Conservation (phyloP, 2,113 vertebrate species). For the Puffinus mauretanicus region DNA sequence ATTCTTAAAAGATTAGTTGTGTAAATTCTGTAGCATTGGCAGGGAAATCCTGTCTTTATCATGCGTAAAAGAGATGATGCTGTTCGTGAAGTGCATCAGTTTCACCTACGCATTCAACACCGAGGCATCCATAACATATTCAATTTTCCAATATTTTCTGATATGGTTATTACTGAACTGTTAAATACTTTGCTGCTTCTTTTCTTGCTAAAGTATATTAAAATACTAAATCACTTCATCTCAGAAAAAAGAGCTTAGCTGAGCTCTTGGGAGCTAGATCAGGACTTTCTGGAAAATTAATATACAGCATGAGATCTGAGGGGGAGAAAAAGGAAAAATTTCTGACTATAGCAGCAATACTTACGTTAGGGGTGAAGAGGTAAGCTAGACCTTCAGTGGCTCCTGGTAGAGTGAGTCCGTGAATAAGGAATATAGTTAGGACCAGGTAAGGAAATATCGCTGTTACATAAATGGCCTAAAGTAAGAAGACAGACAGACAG, state of each 20-base stretch:
- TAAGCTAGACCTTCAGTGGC: slow-evolving; percentile 80
- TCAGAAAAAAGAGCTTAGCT: not conserved
- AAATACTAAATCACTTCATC: not conserved
- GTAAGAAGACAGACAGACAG: not conserved
- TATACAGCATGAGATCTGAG: not conserved
- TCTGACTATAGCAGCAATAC: not conserved
- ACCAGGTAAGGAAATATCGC: slow-evolving; percentile 87
- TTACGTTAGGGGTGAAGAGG: slow-evolving; percentile 89
- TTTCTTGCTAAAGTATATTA: not conserved
- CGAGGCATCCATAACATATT: not conserved
- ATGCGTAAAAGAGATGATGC: not conserved
- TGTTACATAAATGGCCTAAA: slow-evolving; percentile 88
- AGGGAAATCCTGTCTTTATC: not conserved
- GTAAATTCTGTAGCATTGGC: not conserved
- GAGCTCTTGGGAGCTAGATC: not conserved
- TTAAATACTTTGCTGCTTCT: not conserved
- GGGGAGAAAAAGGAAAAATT: not conserved
- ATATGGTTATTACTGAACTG: not conserved
- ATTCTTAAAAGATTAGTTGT: not conserved
- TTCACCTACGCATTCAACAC: not conserved
- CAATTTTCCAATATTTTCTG: not conserved
- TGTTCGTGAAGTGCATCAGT: not conserved
- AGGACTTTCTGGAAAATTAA: not conserved
- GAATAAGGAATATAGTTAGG: slow-evolving; percentile 86
- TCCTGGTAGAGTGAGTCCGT: slow-evolving; percentile 86